Conservation (phyloP, 1,140 invertebrate genomes). For the Mercenaria mercenaria region DNA sequence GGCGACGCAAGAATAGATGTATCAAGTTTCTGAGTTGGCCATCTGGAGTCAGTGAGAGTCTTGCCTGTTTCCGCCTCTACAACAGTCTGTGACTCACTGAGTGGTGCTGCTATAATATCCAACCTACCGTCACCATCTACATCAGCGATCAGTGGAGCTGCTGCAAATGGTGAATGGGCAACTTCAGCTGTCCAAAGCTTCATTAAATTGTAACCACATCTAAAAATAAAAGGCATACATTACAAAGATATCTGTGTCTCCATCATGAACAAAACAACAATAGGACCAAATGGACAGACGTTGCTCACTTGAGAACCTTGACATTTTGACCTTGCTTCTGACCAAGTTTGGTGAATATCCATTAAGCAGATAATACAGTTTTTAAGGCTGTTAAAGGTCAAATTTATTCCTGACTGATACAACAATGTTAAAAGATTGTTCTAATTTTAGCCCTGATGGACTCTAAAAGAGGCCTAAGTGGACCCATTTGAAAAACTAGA, state of each 20-base stretch:
- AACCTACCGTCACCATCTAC: slow-evolving; percentile 79
- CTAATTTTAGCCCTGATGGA: no score
- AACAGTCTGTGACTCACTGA: slow-evolving; percentile 80
- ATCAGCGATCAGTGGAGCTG: slow-evolving; percentile 79
- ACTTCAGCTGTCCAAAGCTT: slow-evolving; percentile 81
- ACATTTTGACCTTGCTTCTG: no score
- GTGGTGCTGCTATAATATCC: slow-evolving; percentile 81
- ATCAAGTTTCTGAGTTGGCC: slow-evolving; percentile 81
- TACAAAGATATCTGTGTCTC: background rate
- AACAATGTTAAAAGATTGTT: no score
- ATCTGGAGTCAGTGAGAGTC: slow-evolving; percentile 69
- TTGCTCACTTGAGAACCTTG: no score
- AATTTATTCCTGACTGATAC: no score
- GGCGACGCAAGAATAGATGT: slow-evolving; percentile 81
- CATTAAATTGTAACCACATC: slow-evolving; percentile 79
- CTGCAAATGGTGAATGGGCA: slow-evolving; percentile 81
- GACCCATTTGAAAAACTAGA: no score
- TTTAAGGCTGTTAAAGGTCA: no score
- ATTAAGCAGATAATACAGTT: no score
- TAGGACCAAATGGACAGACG: no score
- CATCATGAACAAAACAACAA: no score
- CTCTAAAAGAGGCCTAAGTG: no score
- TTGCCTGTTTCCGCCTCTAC: slow-evolving; percentile 79
- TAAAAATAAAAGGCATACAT: slow-evolving; percentile 50
- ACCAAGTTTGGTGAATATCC: no score